Percentiles rank a stretch among this genome's conserved stretches.
phyloP scores from a whole-genome alignment of 2,888 invertebrate species.

The Xylocampa areola region DNA sequence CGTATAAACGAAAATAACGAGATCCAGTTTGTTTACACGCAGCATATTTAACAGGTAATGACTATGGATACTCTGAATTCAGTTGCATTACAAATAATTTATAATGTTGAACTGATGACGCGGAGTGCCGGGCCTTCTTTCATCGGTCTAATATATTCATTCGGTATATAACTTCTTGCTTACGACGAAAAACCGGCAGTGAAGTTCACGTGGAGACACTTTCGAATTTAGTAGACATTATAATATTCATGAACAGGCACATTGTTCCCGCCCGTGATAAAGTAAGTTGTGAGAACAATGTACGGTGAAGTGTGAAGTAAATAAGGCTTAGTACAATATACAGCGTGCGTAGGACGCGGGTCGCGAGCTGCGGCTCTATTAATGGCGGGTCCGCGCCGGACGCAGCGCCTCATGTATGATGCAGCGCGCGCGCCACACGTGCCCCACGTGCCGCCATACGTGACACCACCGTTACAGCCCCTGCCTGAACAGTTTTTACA shows the following conservation, averaged over 20 bases:
- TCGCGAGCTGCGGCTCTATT: constrained; percentile 48
- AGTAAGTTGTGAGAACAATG: background rate
- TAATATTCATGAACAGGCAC: background rate
- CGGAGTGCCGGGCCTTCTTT: no score
- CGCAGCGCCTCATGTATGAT: constrained; percentile 67
- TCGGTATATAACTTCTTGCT: no score
- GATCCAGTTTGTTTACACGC: no score
- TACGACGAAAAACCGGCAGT: background rate
- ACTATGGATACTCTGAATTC: no score
- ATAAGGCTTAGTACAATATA: background rate
- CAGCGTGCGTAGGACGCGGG: constrained; percentile 8
- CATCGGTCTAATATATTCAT: no score
- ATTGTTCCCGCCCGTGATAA: background rate
- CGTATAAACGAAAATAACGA: background rate
- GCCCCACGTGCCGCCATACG: constrained; percentile 8
- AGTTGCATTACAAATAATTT: no score
- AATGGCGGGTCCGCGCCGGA: constrained; percentile 38
- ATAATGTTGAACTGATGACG: no score
- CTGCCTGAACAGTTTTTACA: constrained; percentile 19
- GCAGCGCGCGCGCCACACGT: constrained; percentile 42
- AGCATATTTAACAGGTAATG: no score
- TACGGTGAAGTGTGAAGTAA: background rate
- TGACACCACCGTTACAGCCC: constrained; percentile 19
- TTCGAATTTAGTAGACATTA: background rate
- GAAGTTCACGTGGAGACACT: background rate